phyloP scores from a whole-genome alignment of 2,797 vertebrate genomes.

The Spinus olivaceus region DNA sequence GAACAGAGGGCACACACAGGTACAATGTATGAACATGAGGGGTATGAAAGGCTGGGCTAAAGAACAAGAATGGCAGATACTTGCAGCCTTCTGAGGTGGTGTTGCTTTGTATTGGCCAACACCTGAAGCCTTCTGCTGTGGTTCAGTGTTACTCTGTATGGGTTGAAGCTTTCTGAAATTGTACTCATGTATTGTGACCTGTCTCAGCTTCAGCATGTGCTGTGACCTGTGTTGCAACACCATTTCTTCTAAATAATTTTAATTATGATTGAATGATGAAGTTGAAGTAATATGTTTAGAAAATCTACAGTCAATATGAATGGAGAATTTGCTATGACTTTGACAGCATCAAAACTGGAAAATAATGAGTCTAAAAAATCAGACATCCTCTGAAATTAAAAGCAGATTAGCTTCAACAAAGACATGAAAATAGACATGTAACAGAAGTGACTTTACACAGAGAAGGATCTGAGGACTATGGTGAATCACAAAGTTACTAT shows the following conservation, averaged over 20 bases:
- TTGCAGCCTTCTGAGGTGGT: background rate
- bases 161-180: background rate
- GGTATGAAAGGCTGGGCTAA: background rate
- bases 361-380: background rate
- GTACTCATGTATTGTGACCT: background rate
- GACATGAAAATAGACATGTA: background rate
- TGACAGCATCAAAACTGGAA: background rate
- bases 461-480: background rate
- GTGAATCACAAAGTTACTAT: background rate
- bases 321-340: background rate
- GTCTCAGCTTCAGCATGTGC: background rate
- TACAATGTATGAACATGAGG: background rate
- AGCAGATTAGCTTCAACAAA: background rate
- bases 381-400: background rate
- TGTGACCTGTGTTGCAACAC: background rate
- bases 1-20: background rate
- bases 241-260: background rate
- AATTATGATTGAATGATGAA: background rate
- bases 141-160: background rate
- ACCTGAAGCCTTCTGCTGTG: background rate
- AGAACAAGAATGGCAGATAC: background rate
- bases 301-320: background rate
- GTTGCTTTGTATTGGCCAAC: background rate
- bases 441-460: background rate
- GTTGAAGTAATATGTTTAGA: background rate